Evolutionary conservation across 2,888 invertebrate genomes (phyloP).

Genomic region (Merodon equestris): DNA sequence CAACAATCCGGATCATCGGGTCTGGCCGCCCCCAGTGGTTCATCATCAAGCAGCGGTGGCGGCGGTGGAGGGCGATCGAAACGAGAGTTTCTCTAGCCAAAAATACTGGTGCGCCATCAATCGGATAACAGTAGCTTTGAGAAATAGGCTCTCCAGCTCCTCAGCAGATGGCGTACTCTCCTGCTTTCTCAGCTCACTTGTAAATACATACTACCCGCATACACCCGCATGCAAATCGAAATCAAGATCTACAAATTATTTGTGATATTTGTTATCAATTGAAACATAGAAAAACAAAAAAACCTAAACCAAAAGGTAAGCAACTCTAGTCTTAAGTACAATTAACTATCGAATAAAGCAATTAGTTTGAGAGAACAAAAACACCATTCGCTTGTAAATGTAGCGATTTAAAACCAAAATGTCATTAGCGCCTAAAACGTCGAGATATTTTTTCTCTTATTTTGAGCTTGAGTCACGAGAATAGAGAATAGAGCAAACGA

Average conservation of each 20-base stretch:
- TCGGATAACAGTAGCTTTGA: conserved; percentile 75
- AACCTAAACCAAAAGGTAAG: too few species aligned
- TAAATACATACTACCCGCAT: conserved; percentile 14
- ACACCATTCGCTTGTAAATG: conserved; percentile 47
- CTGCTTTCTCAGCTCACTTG: conserved; percentile 10
- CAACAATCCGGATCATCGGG: conserved; percentile 43
- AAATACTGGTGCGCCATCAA: conserved; percentile 78
- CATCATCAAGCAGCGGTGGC: conserved; percentile 60
- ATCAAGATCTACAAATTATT: conserved; percentile 54
- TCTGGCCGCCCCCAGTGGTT: conserved; percentile 57
- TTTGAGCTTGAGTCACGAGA: too few species aligned
- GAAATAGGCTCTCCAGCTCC: conserved; percentile 55
- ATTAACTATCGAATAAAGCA: conserved; percentile 48
- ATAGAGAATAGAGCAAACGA: too few species aligned
- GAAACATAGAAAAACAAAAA: conserved; percentile 6
- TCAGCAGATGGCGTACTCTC: conserved; percentile 48
- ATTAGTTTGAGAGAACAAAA: conserved; percentile 15
- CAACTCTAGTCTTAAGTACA: conserved; percentile 42
- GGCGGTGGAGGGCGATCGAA: conserved; percentile 74
- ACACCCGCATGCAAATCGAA: conserved; percentile 31
- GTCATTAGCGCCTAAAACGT: too few species aligned
- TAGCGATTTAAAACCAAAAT: too few species aligned
- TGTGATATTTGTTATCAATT: conserved; percentile 66
- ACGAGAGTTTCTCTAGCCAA: conserved; percentile 79
- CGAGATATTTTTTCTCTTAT: too few species aligned